Base-by-base conservation (phyloP, 2,797 vertebrate genomes). In the Hoplostethus mediterraneus region DNA sequence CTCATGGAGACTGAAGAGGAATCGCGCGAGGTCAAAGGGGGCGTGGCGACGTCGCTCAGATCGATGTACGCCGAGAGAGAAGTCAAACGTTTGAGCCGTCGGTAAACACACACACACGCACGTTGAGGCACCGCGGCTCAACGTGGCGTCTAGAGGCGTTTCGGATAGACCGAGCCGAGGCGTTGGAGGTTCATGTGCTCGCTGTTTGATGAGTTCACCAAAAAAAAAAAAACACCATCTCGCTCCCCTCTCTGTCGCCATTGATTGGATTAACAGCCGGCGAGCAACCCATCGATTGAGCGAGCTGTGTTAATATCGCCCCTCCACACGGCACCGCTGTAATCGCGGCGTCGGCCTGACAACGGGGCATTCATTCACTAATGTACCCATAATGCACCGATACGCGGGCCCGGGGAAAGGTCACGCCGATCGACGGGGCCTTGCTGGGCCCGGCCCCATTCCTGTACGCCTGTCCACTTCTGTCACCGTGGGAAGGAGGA, bases 341-440 rank as follows among this genome's bases (percentile, higher is more conserved):
- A 73, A 73, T 49, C 9, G 7, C 69, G 48, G 55, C 55, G 75
- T 63, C 70, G 12, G 3, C 63, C 73, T 64, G 68, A 71, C 72
- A 73, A 40, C 71, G 68, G 42, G 54, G 21, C 80, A 79, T 82
- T 67, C 79, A 79, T 86, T 65, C n/a, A n/a, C 75, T 85, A 75
- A 81, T 89, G 75, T 72, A 83, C 68, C 84, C 79, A 81, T 68
- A 81, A 84, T 87, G 81, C 82, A 79, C 73, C 59, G 80, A 77
- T 72, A 65, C 64, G 56, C 44, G 2, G 6, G 40, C 13, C 44
- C 5, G 12, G 45, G 59, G 59, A 66, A 66, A 31, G 77, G 25
- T 40, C 53, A 45, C 54, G 62, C 52, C 42, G 52, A 81, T 66
- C 53, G 66, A 71, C 79, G 36, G 52, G n/a, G n/a, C n/a, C 62